Conservation (phyloP, 2,888 invertebrate genomes). For the Pilophorus perplexus region DNA sequence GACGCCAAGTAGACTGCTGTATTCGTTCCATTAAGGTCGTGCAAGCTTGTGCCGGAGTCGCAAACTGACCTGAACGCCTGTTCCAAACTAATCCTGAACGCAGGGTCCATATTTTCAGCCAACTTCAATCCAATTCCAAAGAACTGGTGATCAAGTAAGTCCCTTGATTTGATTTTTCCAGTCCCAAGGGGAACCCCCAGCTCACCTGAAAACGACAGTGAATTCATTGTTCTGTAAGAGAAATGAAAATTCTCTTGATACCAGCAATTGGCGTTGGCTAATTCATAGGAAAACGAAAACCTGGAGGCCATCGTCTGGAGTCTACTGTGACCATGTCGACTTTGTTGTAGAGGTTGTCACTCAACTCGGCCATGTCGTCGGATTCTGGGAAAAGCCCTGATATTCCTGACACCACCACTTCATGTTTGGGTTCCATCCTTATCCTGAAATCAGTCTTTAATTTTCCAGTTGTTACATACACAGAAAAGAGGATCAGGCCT, state of each 20-base stretch:
- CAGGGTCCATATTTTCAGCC: slow-evolving; percentile 31
- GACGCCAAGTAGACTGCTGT: slow-evolving; percentile 55
- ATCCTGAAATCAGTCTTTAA: no score
- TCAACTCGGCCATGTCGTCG: slow-evolving; percentile 39
- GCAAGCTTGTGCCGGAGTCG: slow-evolving; percentile 53
- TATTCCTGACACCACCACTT: slow-evolving; percentile 43
- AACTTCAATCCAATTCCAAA: slow-evolving; percentile 38
- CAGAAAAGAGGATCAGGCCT: no score
- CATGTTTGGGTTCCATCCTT: slow-evolving; percentile 22
- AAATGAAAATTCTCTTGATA: no score
- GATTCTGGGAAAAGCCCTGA: slow-evolving; percentile 41
- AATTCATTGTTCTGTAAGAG: no score
- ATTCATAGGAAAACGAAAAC: no score
- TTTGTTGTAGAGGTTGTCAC: slow-evolving; percentile 33
- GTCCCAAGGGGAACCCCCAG: slow-evolving; percentile 26
- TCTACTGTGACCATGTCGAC: slow-evolving; percentile 39
- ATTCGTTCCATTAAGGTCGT: slow-evolving; percentile 53
- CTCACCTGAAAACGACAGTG: slow-evolving; percentile 30
- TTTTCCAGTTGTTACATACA: no score
- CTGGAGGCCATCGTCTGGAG: slow-evolving; percentile 38
- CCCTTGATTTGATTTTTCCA: slow-evolving; percentile 13
- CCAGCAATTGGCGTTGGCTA: no score
- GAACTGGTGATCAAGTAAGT: slow-evolving; percentile 30
- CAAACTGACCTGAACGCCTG: slow-evolving; percentile 32
- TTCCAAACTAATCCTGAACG: slow-evolving; percentile 8